These are phyloP conservation scores for Tinea pellionella DNA, from an alignment of 2,888 invertebrate genomes.

Conservation along the genomic window DNA sequence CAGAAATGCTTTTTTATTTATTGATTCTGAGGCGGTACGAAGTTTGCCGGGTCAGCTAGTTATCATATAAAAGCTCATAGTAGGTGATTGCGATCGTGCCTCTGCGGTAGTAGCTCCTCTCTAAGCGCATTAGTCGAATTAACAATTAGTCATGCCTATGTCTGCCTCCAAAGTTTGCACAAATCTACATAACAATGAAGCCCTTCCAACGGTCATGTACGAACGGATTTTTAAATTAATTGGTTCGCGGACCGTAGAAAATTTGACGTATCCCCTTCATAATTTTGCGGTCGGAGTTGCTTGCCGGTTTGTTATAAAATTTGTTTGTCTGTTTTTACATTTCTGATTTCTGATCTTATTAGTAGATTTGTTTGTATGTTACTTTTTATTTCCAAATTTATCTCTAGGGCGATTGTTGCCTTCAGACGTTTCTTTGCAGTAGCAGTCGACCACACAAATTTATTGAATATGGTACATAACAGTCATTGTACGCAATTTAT, in stretches of 20 bases:
- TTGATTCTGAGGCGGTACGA: no score
- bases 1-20: no score
- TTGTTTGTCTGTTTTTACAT: background rate
- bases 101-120: constrained; percentile 24
- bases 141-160: constrained; percentile 68
- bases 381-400: no score
- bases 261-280: constrained; percentile 37
- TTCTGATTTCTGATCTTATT: background rate
- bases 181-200: constrained; percentile 68
- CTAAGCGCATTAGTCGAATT: constrained; percentile 65
- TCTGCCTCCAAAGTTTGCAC: constrained; percentile 61
- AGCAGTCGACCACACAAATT: no score
- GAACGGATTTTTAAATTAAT: constrained; percentile 66
- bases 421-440: no score
- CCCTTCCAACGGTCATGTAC: constrained; percentile 41
- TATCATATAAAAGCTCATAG: background rate
- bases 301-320: background rate
- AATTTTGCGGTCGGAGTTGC: constrained; percentile 38
- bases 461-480: no score
- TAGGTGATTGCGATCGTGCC: constrained; percentile 16
- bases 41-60: no score
- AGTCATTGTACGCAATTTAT: no score
- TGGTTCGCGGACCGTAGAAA: constrained; percentile 57
- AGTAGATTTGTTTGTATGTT: background rate
- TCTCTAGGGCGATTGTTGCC: no score